Evolutionary conservation across 2,888 invertebrate species (phyloP), one percentile per base, ranked within the genome.

Genomic region (Spilarctia lutea): DNA sequence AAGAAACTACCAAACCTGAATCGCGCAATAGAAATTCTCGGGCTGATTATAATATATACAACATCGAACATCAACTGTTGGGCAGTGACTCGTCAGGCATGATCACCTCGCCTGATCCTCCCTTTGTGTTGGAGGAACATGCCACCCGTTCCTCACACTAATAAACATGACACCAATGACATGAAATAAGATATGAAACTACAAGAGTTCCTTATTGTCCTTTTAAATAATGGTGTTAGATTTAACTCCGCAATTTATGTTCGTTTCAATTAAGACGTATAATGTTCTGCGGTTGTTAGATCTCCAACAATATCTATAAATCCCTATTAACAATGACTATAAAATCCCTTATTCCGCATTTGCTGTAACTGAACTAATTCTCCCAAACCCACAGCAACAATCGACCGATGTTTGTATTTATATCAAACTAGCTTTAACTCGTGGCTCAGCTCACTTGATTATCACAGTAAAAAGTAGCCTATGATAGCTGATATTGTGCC

Each of bases 371-470:
- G 16, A 30, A 30, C 60, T 30, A 30, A 63, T 30, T 16, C 60
- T 63, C 27, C 30, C 16, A 30, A 63, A 52, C 10, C 24, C 52
- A 52, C 52, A 6, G 48, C 20, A 20, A 20, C 48, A 18, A 48
- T 27, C 60, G 27, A 11, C 2, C 13, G 16, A 18, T 63, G 6
- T 30, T 56, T 30, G 30, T 30, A 63, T 27, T 30, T 63, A 63
- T 30, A 30, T 71, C 60, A 68, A 74, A 75, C 69, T 48, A 20
- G 18, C 18, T 48, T 48, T 48, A 18, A 18, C 11, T 45, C 16
- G 45, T 16, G 48, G 48, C 1, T 48, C 20, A 6, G 2, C 20
- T 20, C 7, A 20, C 20, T 48, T 7, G 45, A 16, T 45, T 45
- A 42, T 45, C 45, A 45, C 3, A 4, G 16, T 45, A 45, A 18